These are phyloP conservation scores for Peromyscus maniculatus DNA, from an alignment of 2,113 vertebrate species.

Conservation along the genomic window DNA sequence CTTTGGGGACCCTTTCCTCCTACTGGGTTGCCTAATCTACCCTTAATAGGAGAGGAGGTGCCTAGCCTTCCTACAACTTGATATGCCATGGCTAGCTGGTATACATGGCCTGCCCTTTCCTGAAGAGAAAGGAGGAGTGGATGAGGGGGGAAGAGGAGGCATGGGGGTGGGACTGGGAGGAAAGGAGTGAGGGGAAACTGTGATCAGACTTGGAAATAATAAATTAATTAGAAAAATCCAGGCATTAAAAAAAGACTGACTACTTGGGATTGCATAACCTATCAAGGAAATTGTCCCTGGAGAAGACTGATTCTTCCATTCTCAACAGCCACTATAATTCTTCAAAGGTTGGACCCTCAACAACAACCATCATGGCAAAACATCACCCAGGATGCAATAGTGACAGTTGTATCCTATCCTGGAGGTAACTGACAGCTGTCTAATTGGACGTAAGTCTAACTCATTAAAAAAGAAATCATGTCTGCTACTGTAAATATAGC, in stretches of 20 bases:
- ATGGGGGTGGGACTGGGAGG: not conserved
- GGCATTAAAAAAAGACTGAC: not conserved
- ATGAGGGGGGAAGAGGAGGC: not conserved
- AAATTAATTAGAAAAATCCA: not conserved
- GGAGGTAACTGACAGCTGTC: not conserved
- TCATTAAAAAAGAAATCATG: not conserved
- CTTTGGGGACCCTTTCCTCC: not conserved
- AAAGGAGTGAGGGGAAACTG: not conserved
- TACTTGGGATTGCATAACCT: not conserved
- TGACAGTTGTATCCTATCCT: not conserved
- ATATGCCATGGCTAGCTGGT: not conserved
- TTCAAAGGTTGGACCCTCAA: not conserved
- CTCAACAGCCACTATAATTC: not conserved
- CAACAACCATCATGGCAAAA: not conserved
- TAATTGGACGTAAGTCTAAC: not conserved
- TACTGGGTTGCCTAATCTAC: not conserved
- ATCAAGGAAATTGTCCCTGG: not conserved
- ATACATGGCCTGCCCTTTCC: not conserved
- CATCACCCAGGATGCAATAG: not conserved
- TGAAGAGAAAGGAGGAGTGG: not conserved
- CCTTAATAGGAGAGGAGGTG: not conserved
- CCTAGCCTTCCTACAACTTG: not conserved
- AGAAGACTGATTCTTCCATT: not conserved
- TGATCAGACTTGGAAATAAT: not conserved
- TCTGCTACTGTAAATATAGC: not conserved